Conservation (phyloP, 2,113 vertebrate species). For the Salvator merianae region DNA sequence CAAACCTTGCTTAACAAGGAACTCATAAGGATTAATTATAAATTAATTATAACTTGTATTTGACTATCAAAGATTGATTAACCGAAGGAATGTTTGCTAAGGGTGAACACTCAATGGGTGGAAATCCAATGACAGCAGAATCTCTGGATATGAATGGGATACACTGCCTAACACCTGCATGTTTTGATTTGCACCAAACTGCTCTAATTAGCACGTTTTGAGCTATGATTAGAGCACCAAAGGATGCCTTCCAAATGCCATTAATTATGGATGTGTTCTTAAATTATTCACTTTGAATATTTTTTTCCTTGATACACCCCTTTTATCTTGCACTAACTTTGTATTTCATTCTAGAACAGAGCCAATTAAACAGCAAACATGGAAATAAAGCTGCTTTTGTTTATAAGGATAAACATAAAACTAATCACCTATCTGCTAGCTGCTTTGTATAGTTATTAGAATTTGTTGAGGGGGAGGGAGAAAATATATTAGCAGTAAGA, state of each 20-base stretch:
- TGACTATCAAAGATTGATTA: slow-evolving; percentile 46
- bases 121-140: slow-evolving; percentile 21
- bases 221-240: slow-evolving; percentile 72
- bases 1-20: slow-evolving; percentile 43
- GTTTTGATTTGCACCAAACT: slow-evolving; percentile 67
- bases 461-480: background rate
- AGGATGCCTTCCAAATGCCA: slow-evolving; percentile 73
- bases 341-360: slow-evolving; percentile 68
- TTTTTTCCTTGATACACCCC: slow-evolving; percentile 61
- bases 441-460: slow-evolving; percentile 15
- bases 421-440: slow-evolving; percentile 44
- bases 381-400: slow-evolving; percentile 56
- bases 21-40: slow-evolving; percentile 18
- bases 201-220: slow-evolving; percentile 76
- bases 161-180: slow-evolving; percentile 69
- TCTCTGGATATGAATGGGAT: slow-evolving; percentile 49
- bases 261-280: slow-evolving; percentile 80
- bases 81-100: slow-evolving; percentile 34
- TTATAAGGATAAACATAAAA: slow-evolving; percentile 71
- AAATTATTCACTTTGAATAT: slow-evolving; percentile 80
- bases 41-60: background rate
- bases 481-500: background rate
- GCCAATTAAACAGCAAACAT: slow-evolving; percentile 65
- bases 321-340: slow-evolving; percentile 75
- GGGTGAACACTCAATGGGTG: slow-evolving; percentile 26